These are phyloP conservation scores for Cyprinus carpio DNA, from an alignment of 2,113 vertebrate genomes.

Conservation along the genomic window DNA sequence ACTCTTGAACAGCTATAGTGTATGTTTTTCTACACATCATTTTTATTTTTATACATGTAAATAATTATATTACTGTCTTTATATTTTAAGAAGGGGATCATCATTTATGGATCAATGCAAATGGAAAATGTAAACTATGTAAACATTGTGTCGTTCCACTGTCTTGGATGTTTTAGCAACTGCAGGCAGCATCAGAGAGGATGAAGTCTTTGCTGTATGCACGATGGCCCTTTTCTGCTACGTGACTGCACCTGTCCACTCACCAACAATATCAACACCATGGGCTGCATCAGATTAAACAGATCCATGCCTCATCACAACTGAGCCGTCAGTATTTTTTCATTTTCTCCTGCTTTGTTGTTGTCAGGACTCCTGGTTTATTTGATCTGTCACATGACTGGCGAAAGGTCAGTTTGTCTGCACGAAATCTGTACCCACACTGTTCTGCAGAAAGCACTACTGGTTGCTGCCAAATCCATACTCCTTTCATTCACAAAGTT, in stretches of 20 bases:
- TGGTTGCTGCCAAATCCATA: neutral
- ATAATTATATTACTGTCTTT: neutral
- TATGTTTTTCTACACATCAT: too few relatives aligned
- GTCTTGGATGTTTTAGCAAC: slow-evolving; percentile 34
- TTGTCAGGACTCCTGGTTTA: neutral
- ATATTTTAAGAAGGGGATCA: neutral
- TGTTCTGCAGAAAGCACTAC: neutral
- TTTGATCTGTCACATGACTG: neutral
- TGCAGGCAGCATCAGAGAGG: slow-evolving; percentile 17
- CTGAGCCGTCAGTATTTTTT: neutral
- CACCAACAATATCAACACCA: neutral
- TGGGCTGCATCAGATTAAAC: neutral
- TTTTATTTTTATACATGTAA: neutral
- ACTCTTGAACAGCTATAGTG: too few relatives aligned
- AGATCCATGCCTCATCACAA: neutral
- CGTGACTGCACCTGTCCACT: slow-evolving; percentile 36
- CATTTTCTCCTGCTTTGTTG: neutral
- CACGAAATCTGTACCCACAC: neutral
- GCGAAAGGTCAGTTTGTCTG: slow-evolving; percentile 21
- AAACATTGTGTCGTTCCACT: neutral
- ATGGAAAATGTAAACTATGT: neutral
- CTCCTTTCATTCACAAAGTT: neutral
- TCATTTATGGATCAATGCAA: neutral
- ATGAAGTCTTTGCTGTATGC: slow-evolving; percentile 24
- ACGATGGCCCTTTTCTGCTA: slow-evolving; percentile 47